Percentiles rank a stretch among this genome's conserved stretches.
phyloP scores from a whole-genome alignment of 2,113 vertebrate species.

The Corapipo altera region DNA sequence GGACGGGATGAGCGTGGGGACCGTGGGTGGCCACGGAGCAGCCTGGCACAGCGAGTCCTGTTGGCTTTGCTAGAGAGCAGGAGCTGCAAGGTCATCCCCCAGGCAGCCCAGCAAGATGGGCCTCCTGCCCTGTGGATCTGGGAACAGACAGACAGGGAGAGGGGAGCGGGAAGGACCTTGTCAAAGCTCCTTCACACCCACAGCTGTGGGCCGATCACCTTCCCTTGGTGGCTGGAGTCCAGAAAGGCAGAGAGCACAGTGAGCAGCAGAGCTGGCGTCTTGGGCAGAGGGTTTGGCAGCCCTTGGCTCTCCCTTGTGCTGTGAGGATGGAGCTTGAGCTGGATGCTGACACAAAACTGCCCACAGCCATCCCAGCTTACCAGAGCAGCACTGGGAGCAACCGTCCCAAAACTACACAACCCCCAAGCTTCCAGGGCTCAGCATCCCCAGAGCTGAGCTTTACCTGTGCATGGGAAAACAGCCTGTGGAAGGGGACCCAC shows the following conservation, averaged over 20 bases:
- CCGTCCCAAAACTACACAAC: not conserved
- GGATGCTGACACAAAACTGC: not conserved
- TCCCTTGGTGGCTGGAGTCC: not conserved
- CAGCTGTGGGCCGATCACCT: not conserved
- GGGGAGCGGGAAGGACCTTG: rapidly evolving
- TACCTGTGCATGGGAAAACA: not conserved
- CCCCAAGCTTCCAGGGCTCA: not conserved
- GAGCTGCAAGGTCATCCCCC: rapidly evolving
- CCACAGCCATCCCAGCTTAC: rapidly evolving
- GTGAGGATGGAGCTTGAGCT: not conserved
- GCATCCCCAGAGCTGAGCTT: not conserved
- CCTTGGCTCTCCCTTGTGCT: not conserved
- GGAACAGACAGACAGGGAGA: not conserved
- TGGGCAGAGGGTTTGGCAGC: not conserved
- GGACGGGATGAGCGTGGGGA: rapidly evolving
- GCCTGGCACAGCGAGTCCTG: not conserved
- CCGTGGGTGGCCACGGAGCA: rapidly evolving
- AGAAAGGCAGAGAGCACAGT: too few relatives aligned
- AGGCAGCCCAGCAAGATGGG: not conserved
- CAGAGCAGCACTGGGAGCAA: rapidly evolving
- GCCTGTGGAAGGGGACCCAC: not conserved
- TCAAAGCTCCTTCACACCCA: not conserved
- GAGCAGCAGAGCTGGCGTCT: not conserved
- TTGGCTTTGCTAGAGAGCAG: not conserved
- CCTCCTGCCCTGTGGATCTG: not conserved